Evolutionary conservation across 2,797 vertebrate species (phyloP), one percentile per base, ranked within the genome.

Genomic region (Gymnoscopelus braueri): DNA sequence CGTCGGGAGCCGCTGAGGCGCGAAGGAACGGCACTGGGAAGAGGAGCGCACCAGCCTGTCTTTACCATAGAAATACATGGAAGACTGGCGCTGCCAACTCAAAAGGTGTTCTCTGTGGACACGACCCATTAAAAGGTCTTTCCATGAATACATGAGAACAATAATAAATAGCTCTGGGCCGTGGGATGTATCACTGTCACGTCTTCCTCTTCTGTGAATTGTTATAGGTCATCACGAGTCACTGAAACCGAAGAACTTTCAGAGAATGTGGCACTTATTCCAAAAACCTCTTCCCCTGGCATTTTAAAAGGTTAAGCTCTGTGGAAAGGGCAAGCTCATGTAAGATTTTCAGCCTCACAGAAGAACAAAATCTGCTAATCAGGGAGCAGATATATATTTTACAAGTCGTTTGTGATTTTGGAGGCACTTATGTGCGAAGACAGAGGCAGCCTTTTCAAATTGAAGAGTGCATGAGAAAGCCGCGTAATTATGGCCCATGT

Each of bases 281-380:
- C 5, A 77, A 87, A 86, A 86, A 89, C 69, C 81, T 78, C 78
- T 71, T 82, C 78, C 89, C 80, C 87, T 91, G 89, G 90, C 93
- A 91, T 94, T 93, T 91, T 54, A 65, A 93, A 94, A 93, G 91
- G 90, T 93, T 93, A 90, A 89, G 81, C 85, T 89, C 67, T 50
- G 60, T 55, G 49, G 70, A 93, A 94, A 93, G 90, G 91, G 84
- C 88, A 91, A 84, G 77, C 84, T 91, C 88, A 91, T 90, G 91
- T 89, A 81, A 90, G 79, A 84, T 88, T 84, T 87, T 86, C 67
- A 19, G 70, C 71, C 73, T 82, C 70, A 85, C 81, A 87, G 72
- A 86, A 44, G 80, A 80, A 79, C 66, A 75, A 83, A 66, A 75
- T 80, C 72, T 81, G 60, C 62, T 86, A 83, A 90, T 90, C 81